Evolutionary conservation across 2,888 invertebrate species (phyloP).

Genomic region (Ryuthela nishihirai): DNA sequence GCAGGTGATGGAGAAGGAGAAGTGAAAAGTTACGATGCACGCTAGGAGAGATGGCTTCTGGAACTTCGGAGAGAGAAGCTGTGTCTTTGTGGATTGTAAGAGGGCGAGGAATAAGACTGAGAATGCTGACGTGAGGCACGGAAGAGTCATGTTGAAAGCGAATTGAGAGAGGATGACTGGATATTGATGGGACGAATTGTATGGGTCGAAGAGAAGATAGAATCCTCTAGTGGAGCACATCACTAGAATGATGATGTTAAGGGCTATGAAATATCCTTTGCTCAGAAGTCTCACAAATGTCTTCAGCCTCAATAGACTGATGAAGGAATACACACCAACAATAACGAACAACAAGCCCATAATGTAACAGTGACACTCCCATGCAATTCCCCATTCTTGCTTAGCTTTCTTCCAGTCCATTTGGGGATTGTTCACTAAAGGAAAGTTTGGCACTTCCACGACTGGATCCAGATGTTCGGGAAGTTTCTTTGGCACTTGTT

Average conservation of each 20-base stretch:
- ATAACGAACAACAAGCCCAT: slow-evolving; percentile 80
- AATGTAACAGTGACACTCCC: slow-evolving; percentile 87
- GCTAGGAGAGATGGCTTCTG: slow-evolving; percentile 75
- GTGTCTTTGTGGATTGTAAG: slow-evolving; percentile 65
- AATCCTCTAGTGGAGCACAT: slow-evolving; percentile 73
- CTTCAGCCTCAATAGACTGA: slow-evolving; percentile 77
- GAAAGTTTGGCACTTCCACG: slow-evolving; percentile 12
- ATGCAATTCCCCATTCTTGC: slow-evolving; percentile 48
- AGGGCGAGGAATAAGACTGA: slow-evolving; percentile 80
- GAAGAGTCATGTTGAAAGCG: slow-evolving; percentile 77
- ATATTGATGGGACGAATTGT: slow-evolving; percentile 77
- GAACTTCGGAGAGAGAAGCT: slow-evolving; percentile 53
- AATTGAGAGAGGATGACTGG: slow-evolving; percentile 74
- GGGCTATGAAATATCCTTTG: slow-evolving; percentile 79
- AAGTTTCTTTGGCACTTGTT: slow-evolving; percentile 9
- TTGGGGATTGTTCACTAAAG: slow-evolving; percentile 2
- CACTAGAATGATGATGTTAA: slow-evolving; percentile 75
- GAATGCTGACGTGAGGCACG: slow-evolving; percentile 83
- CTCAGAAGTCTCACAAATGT: slow-evolving; percentile 70
- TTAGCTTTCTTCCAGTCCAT: slow-evolving; percentile 20
- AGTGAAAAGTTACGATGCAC: slow-evolving; percentile 71
- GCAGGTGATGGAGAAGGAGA: slow-evolving; percentile 73
- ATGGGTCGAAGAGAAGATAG: slow-evolving; percentile 86
- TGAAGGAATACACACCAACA: slow-evolving; percentile 76
- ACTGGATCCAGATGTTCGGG: background rate